Conservation (phyloP, 2,797 vertebrate genomes). For the Natrix natrix region DNA sequence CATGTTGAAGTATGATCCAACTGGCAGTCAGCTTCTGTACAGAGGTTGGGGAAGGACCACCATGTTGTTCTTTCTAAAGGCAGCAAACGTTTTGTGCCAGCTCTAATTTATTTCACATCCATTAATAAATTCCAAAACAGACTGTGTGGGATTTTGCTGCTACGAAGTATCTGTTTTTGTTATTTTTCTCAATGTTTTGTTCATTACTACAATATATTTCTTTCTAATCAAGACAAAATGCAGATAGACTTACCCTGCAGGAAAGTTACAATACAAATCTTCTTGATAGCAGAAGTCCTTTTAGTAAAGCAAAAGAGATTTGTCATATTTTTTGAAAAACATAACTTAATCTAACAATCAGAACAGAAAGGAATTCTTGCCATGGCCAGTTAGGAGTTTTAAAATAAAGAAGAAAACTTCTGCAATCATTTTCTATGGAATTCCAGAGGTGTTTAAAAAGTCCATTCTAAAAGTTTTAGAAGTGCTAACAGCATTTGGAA, state of each 20-base stretch:
- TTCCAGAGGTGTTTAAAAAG: constrained; percentile 60
- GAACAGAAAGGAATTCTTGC: constrained; percentile 27
- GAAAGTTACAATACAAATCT: constrained; percentile 52
- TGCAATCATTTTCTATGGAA: constrained; percentile 33
- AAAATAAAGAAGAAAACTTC: neutral
- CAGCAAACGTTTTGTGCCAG: neutral
- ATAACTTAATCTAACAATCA: constrained; percentile 52
- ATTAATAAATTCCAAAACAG: constrained; percentile 39
- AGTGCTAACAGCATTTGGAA: constrained; percentile 43
- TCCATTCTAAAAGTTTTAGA: constrained; percentile 46
- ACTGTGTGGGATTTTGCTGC: constrained; percentile 51
- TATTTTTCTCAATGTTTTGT: constrained; percentile 41
- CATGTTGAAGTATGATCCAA: neutral
- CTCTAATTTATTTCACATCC: neutral
- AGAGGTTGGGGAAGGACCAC: neutral
- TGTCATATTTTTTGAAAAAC: constrained; percentile 62
- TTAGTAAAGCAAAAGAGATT: neutral
- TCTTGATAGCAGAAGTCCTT: constrained; percentile 47
- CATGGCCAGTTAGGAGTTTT: constrained; percentile 33
- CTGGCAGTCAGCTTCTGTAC: neutral
- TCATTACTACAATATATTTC: constrained; percentile 17
- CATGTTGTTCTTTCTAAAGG: neutral
- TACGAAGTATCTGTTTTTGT: neutral
- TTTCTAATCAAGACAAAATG: constrained; percentile 43
- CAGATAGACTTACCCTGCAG: constrained; percentile 55